phyloP scores from a whole-genome alignment of 2,113 vertebrate genomes.

The Halcyon malimbica region DNA sequence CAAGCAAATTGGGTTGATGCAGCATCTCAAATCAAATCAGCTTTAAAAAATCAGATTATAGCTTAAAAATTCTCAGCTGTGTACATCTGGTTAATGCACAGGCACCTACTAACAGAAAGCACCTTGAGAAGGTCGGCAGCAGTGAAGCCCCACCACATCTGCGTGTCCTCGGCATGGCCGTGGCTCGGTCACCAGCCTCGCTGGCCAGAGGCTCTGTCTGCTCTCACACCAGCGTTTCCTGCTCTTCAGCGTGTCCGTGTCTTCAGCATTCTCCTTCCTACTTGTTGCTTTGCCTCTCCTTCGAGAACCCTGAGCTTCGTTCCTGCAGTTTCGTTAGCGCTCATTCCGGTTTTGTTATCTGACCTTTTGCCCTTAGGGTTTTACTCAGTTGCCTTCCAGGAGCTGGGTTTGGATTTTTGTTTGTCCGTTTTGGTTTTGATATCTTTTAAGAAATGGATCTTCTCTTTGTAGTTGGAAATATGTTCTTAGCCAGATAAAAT shows the following conservation, averaged over 20 bases:
- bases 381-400: background rate
- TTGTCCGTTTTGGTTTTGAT: background rate
- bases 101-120: background rate
- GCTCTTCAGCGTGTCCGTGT: background rate
- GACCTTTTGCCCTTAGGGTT: background rate
- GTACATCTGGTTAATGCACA: background rate
- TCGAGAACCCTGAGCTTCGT: background rate
- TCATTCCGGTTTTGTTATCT: fast-evolving
- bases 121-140: background rate
- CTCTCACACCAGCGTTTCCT: fast-evolving
- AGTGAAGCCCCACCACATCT: fast-evolving
- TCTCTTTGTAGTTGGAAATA: background rate
- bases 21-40: background rate
- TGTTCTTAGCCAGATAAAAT: background rate
- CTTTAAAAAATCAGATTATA: slow-evolving; percentile 1
- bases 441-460: background rate
- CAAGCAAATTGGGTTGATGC: background rate
- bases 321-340: no score
- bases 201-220: background rate
- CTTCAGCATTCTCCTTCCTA: background rate
- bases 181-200: fast-evolving
- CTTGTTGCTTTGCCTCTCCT: background rate
- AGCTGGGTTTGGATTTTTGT: background rate
- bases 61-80: background rate
- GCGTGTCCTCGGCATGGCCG: background rate